These are phyloP conservation scores for Cremastinae sp. DNA, from an alignment of 2,888 invertebrate species.

Conservation along the genomic window DNA sequence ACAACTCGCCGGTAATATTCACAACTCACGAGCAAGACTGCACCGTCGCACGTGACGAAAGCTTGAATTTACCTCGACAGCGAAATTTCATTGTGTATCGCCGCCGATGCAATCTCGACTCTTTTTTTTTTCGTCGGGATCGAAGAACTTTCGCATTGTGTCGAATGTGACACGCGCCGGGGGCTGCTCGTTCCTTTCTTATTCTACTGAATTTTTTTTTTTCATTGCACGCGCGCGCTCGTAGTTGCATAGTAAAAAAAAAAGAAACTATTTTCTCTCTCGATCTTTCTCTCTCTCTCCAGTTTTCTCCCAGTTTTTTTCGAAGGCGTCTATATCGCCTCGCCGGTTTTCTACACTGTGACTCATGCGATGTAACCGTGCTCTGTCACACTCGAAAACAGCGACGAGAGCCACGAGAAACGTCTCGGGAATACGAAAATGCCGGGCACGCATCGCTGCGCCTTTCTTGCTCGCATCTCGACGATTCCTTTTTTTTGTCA, in stretches of 20 bases:
- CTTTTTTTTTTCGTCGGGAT: slow-evolving; percentile 33
- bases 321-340: slow-evolving; percentile 53
- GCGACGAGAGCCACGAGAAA: slow-evolving; percentile 42
- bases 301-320: slow-evolving; percentile 28
- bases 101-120: slow-evolving; percentile 49
- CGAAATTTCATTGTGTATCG: slow-evolving; percentile 30
- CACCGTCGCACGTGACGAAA: slow-evolving; percentile 19
- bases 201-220: slow-evolving; percentile 46
- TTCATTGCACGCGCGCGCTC: slow-evolving; percentile 55
- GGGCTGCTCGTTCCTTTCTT: slow-evolving; percentile 49
- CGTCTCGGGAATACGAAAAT: slow-evolving; percentile 59
- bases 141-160: slow-evolving; percentile 19
- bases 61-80: slow-evolving; percentile 17
- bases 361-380: slow-evolving; percentile 49
- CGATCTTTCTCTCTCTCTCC: slow-evolving; percentile 29
- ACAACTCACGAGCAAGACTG: background rate
- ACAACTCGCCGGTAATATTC: background rate
- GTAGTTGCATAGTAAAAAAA: slow-evolving; percentile 57
- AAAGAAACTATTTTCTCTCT: slow-evolving; percentile 50
- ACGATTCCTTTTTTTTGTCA: slow-evolving; percentile 17
- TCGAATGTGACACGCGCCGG: slow-evolving; percentile 26
- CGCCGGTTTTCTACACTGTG: slow-evolving; percentile 53
- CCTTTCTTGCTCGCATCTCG: slow-evolving; percentile 34
- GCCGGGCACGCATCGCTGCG: slow-evolving; percentile 9
- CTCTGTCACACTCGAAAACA: slow-evolving; percentile 46